Evolutionary conservation across 2,888 invertebrate species (phyloP), one percentile per base, ranked within the genome.

Genomic region (Nesidiocoris tenuis): DNA sequence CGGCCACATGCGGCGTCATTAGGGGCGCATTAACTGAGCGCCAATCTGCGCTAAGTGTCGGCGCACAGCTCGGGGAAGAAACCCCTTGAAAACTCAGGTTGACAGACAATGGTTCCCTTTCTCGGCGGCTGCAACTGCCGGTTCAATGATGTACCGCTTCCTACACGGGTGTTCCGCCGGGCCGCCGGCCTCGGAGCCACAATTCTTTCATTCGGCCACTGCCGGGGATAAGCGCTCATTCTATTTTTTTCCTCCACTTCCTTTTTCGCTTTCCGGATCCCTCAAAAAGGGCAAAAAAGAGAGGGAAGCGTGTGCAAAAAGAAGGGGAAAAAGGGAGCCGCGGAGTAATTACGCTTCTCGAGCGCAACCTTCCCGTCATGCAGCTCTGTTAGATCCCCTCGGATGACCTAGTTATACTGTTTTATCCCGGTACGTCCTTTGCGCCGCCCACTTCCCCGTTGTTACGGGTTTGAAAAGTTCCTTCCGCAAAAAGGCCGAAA

Each of bases 31-130:
- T 72, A 72, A 25, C 72, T 19, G 72, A 17, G 72, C 39, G 12
- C 5, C 72, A 72, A 72, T 72, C 72, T 61, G 54, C 39, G 39
- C 61, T 72, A 72, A 72, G 72, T 72, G 72, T 72, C 61, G 72
- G 3, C 39, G 39, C 12, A 3, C 39, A 12, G 12, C 63, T n/a
- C 63, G 22, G 61, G 25, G 39, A 54, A 24, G 72, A 72, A 72
- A 23, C 72, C 21, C 63, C 59, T 23, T 17, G 9, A 39, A 19
- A 23, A 59, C 65, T 25, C 70, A 57, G 70, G 59, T 23, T 70
- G 70, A 70, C 59, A 70, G 70, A 70, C 70, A 70, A 70, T 70
- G 70, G 70, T 59, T n/a, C 54, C 59, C 39, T 39, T 39, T 39
- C 39, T 39, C 39, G 12, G 39, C 12, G 5, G 39, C 12, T 39